These are phyloP conservation scores for Tadarida brasiliensis DNA, from an alignment of 2,797 vertebrate genomes.

Conservation along the genomic window DNA sequence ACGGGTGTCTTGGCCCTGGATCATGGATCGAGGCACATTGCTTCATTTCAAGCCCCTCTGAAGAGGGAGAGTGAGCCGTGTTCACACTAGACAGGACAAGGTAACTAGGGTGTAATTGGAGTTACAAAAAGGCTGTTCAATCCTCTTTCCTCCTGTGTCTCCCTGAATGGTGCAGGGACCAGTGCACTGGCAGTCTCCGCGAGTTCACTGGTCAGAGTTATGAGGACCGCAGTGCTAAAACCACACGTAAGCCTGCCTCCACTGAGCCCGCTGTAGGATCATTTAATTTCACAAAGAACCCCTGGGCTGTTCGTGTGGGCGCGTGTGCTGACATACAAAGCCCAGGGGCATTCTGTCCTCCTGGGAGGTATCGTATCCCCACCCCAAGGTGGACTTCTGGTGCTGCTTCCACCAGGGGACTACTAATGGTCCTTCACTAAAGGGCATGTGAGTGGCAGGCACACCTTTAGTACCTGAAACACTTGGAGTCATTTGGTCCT, in stretches of 20 bases:
- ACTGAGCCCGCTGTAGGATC: neutral
- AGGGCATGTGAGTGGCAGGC: neutral
- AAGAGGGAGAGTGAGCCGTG: neutral
- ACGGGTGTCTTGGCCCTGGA: neutral
- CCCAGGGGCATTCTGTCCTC: neutral
- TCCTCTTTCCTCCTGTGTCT: neutral
- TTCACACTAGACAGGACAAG: neutral
- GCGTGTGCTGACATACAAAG: neutral
- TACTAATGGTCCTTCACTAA: neutral
- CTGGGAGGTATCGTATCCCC: neutral
- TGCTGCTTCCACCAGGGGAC: neutral
- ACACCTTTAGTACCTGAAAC: neutral
- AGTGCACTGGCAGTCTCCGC: neutral
- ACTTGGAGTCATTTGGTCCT: neutral
- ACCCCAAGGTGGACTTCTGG: neutral
- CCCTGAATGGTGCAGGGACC: neutral
- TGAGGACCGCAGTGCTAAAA: neutral
- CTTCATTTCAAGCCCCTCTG: neutral
- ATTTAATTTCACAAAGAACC: slow-evolving; percentile 16
- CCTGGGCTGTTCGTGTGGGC: neutral
- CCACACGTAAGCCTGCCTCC: neutral
- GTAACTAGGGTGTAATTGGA: neutral
- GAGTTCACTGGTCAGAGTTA: neutral
- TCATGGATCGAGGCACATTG: neutral
- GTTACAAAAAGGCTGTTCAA: neutral